A percentile compares a stretch with the other conserved stretches of the same genome.
Conservation (phyloP, 2,797 vertebrate genomes). For the Huso huso region DNA sequence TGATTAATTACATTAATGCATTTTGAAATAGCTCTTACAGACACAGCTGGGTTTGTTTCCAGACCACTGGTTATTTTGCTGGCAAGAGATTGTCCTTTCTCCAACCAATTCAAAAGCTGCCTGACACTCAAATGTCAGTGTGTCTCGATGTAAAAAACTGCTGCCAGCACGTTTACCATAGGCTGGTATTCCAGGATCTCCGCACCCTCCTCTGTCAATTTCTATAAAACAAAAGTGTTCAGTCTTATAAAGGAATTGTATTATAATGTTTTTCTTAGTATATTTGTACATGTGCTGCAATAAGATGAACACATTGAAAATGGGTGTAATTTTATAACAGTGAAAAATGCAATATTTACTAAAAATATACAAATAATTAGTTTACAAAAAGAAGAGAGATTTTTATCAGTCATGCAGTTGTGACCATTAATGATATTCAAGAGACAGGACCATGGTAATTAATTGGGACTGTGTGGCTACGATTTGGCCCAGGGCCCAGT, state of each 20-base stretch:
- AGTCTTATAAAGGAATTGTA: background rate
- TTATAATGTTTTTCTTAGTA: too few relatives aligned
- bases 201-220: constrained; percentile 89
- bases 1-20: constrained; percentile 29
- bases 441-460: too few relatives aligned
- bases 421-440: too few relatives aligned
- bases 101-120: constrained; percentile 94
- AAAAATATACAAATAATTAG: too few relatives aligned
- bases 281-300: too few relatives aligned
- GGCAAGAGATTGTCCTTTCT: constrained; percentile 86
- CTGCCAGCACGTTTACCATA: constrained; percentile 83
- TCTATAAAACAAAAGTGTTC: constrained; percentile 52
- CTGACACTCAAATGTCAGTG: constrained; percentile 90
- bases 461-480: too few relatives aligned
- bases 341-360: too few relatives aligned
- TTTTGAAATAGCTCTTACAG: constrained; percentile 67
- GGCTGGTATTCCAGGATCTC: constrained; percentile 85
- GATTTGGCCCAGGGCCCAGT: too few relatives aligned
- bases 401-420: too few relatives aligned
- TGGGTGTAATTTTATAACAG: too few relatives aligned
- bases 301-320: too few relatives aligned
- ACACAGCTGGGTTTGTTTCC: constrained; percentile 97
- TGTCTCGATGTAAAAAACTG: constrained; percentile 83
- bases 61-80: constrained; percentile 98
- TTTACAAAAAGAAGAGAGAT: too few relatives aligned